Conservation (phyloP, 2,113 vertebrate genomes). For the Xiphophorus hellerii region DNA sequence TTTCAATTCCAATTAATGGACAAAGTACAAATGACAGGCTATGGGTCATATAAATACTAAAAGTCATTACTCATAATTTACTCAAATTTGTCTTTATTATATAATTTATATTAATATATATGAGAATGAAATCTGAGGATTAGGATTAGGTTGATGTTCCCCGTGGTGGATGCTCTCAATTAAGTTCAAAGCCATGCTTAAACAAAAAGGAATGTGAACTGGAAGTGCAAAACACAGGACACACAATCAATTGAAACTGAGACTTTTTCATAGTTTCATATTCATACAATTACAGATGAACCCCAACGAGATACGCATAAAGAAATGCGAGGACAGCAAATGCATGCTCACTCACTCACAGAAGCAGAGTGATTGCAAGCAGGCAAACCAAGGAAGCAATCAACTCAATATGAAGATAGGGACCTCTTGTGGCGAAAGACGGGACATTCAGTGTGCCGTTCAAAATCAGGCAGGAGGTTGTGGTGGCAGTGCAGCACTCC, state of each 20-base stretch:
- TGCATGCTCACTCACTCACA: slow-evolving; percentile 10
- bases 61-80: background rate
- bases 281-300: slow-evolving; percentile 22
- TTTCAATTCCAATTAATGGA: background rate
- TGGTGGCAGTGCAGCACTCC: slow-evolving; percentile 81
- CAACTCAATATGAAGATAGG: slow-evolving; percentile 28
- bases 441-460: slow-evolving; percentile 76
- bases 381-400: slow-evolving; percentile 51
- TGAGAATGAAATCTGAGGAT: slow-evolving; percentile 15
- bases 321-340: slow-evolving; percentile 5
- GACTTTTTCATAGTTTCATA: slow-evolving; percentile 19
- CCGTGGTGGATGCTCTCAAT: slow-evolving; percentile 11
- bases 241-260: slow-evolving; percentile 13
- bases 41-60: too few species aligned
- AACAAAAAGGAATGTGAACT: slow-evolving; percentile 1
- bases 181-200: slow-evolving; percentile 45
- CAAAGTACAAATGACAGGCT: background rate
- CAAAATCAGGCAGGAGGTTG: slow-evolving; percentile 80
- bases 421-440: slow-evolving; percentile 44
- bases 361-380: slow-evolving; percentile 36
- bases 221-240: slow-evolving; percentile 6
- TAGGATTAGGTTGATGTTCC: background rate
- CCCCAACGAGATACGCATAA: slow-evolving; percentile 16
- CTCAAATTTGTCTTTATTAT: background rate
- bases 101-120: background rate